Conservation (phyloP, 2,888 invertebrate genomes). For the Oscheius sp. region DNA sequence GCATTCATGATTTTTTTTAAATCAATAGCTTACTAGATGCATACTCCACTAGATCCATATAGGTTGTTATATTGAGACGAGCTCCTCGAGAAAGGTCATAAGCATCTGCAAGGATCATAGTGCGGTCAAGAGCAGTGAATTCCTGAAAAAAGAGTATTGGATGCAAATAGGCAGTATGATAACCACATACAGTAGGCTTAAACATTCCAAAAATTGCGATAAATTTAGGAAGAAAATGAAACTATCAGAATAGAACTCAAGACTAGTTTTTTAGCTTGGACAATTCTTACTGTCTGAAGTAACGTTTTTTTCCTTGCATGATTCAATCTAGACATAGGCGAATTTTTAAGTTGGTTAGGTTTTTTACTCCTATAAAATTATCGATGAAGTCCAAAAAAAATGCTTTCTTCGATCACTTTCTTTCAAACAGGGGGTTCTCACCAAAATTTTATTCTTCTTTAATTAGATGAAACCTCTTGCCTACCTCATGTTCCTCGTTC, state of each 20-base stretch:
- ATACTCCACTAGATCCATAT: constrained; percentile 56
- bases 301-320: no score
- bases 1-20: neutral
- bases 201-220: no score
- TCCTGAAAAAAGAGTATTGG: constrained; percentile 28
- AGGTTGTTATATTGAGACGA: constrained; percentile 47
- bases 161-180: neutral
- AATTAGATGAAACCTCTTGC: neutral
- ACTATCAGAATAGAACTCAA: no score
- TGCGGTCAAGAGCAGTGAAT: constrained; percentile 54
- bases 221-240: no score
- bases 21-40: constrained; percentile 38
- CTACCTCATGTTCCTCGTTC: constrained; percentile 43
- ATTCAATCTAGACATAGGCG: no score
- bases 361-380: no score
- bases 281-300: no score
- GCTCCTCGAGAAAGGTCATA: constrained; percentile 57
- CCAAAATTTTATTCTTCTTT: neutral
- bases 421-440: neutral
- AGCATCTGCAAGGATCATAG: constrained; percentile 58
- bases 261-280: no score
- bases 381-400: no score
- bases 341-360: no score
- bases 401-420: no score
- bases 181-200: no score